phyloP scores from a whole-genome alignment of 2,888 invertebrate genomes.

The Dorcus parallelipipedus region DNA sequence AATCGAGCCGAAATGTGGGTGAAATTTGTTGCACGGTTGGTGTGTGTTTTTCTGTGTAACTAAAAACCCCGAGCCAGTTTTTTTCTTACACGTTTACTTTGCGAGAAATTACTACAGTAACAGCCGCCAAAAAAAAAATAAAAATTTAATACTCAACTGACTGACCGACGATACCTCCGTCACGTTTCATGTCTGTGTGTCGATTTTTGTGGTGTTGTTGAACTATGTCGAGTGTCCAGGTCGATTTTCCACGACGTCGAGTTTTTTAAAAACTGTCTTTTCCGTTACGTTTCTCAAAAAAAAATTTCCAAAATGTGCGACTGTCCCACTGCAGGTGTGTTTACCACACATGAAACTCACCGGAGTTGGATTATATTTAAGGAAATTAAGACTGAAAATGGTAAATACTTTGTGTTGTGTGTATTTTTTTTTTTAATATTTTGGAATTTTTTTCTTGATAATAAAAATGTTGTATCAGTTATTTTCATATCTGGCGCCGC shows the following conservation, averaged over 20 bases:
- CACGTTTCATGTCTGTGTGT: not conserved
- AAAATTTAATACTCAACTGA: too few relatives aligned
- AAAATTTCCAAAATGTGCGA: conserved; percentile 30
- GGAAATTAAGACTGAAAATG: conserved; percentile 52
- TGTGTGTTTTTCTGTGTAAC: not conserved
- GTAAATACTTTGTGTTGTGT: conserved; percentile 26
- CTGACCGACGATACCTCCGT: too few relatives aligned
- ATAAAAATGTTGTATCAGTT: too few relatives aligned
- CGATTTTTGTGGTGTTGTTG: not conserved
- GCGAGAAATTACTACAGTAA: too few relatives aligned
- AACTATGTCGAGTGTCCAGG: not conserved
- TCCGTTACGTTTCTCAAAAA: too few relatives aligned
- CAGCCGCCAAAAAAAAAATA: too few relatives aligned
- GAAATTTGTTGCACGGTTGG: not conserved
- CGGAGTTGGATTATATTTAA: conserved; percentile 76
- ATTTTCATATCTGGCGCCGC: too few relatives aligned
- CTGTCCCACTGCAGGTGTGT: conserved; percentile 57
- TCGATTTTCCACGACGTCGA: too few relatives aligned
- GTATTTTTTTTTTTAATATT: not conserved
- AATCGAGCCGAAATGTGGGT: not conserved
- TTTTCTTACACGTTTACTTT: too few relatives aligned
- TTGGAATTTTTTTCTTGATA: not conserved
- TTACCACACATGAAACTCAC: conserved; percentile 66
- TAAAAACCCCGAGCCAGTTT: too few relatives aligned
- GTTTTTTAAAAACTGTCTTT: too few relatives aligned